Conservation (phyloP, 2,888 invertebrate genomes). For the Amphipyra berbera region DNA sequence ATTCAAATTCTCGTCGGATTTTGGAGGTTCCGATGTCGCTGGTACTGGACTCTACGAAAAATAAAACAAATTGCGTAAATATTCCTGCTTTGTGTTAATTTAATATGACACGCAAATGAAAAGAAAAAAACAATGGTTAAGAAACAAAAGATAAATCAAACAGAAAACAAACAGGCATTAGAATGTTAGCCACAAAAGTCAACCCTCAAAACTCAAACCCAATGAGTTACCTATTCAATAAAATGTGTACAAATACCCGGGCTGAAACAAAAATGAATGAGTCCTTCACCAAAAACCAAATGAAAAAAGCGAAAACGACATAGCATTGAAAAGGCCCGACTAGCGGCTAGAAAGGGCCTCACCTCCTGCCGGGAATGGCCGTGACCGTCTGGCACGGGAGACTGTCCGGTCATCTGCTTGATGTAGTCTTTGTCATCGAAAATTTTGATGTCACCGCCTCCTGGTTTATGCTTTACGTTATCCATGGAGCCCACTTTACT, state of each 20-base stretch:
- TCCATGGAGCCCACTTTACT: constrained; percentile 98
- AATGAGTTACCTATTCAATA: constrained; percentile 78
- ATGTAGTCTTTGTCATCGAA: constrained; percentile 97
- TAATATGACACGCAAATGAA: constrained; percentile 39
- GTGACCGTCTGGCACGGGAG: constrained; percentile 80
- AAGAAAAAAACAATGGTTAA: constrained; percentile 54
- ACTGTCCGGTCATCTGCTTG: constrained; percentile 91
- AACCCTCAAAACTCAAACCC: constrained; percentile 57
- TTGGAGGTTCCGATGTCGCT: constrained; percentile 89
- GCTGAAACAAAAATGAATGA: constrained; percentile 86
- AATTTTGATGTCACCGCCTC: constrained; percentile 98
- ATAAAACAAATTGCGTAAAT: constrained; percentile 70
- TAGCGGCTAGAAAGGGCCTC: constrained; percentile 70
- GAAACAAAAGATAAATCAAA: constrained; percentile 59
- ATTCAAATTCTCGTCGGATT: constrained; percentile 94
- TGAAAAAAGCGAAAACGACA: constrained; percentile 65
- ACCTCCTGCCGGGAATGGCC: constrained; percentile 87
- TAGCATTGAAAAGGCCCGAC: constrained; percentile 57
- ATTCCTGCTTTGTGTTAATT: neutral
- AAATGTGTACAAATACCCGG: constrained; percentile 87
- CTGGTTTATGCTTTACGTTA: constrained; percentile 97
- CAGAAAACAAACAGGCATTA: constrained; percentile 50
- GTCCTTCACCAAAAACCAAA: constrained; percentile 74
- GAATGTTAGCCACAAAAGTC: constrained; percentile 60
- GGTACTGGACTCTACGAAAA: constrained; percentile 92